Evolutionary conservation across 1,140 invertebrate genomes (phyloP), one percentile per base, ranked within the genome.

Genomic region (Drosophila erecta): DNA sequence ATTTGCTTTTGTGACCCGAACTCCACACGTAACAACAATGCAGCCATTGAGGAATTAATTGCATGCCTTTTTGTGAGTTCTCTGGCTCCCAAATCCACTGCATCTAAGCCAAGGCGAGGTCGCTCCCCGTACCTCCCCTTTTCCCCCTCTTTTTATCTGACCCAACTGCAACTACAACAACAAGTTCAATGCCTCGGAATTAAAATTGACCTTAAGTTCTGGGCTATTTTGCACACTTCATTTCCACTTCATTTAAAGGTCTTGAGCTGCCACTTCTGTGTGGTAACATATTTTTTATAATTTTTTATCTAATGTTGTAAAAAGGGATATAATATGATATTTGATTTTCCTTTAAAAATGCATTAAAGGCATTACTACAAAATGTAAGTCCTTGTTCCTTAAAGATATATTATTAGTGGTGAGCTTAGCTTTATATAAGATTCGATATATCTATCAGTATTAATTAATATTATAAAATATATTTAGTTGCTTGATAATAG

Each of bases 121-220:
- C 66, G 20, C 10, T 33, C 27, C 38, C 20, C 24, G 33, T 24
- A 11, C 14, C 41, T 41, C 47, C 44, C 49, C n/a, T 37, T 35
- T 49, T 46, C 22, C 14, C n/a, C 50, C 17, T 24, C 33, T 8
- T 33, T 69, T n/a, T 47, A 17, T 41, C 33, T 24, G 2, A 30
- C 20, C 46, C 33, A 14, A 40, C 24, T 24, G 33, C 67, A 57
- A 41, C 33, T 64, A 50, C 67, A 66, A 76, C 76, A 89, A 78
- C 76, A 89, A 89, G 84, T 89, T 89, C 84, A 89, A 89, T 89
- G 84, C 79, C 84, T 87, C 47, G 67, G 64, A 74, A 89, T 90
- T 84, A 80, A 84, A 80, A 73, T 80, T 79, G 84, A 80, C 84
- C 84, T 89, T 89, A 89, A 44, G 62, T 71, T 70, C 59, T 66